These are phyloP conservation scores for Limnephilus marmoratus DNA, from an alignment of 2,888 invertebrate species.

Conservation along the genomic window DNA sequence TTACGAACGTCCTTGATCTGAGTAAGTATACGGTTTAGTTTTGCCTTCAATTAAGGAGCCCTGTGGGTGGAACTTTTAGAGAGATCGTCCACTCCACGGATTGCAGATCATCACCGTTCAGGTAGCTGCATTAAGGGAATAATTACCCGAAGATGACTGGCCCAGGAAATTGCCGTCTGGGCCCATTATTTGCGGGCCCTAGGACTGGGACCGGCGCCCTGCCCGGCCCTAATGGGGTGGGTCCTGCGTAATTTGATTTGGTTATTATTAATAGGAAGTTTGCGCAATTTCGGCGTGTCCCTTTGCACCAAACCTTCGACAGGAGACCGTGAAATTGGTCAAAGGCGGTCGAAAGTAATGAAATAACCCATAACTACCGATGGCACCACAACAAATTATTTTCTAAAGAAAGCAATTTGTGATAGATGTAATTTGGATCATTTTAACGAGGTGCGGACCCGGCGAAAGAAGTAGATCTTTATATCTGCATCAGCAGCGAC, in stretches of 20 bases:
- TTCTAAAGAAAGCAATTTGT: constrained; percentile 22
- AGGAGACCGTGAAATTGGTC: constrained; percentile 9
- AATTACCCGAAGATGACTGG: constrained; percentile 68
- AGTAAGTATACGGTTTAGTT: neutral
- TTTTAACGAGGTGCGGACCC: neutral
- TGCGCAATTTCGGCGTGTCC: constrained; percentile 49
- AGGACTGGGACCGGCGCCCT: constrained; percentile 71
- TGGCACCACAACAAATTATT: neutral
- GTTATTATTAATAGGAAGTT: constrained; percentile 60
- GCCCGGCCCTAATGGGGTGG: constrained; percentile 67
- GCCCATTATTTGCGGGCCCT: constrained; percentile 74
- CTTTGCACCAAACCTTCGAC: constrained; percentile 12
- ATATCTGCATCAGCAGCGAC: neutral
- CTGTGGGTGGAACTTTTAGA: neutral
- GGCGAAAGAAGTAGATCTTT: neutral
- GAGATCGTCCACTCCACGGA: neutral
- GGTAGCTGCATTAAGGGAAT: constrained; percentile 36
- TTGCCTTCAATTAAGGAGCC: neutral
- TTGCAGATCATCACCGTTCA: constrained; percentile 14
- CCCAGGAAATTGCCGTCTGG: constrained; percentile 76
- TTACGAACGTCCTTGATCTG: neutral
- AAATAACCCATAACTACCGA: neutral
- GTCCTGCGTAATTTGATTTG: constrained; percentile 57
- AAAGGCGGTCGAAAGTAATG: neutral
- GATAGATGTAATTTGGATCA: neutral